These are phyloP conservation scores for Lepidochrysops patricia DNA, from an alignment of 2,888 invertebrate species.

Conservation along the genomic window DNA sequence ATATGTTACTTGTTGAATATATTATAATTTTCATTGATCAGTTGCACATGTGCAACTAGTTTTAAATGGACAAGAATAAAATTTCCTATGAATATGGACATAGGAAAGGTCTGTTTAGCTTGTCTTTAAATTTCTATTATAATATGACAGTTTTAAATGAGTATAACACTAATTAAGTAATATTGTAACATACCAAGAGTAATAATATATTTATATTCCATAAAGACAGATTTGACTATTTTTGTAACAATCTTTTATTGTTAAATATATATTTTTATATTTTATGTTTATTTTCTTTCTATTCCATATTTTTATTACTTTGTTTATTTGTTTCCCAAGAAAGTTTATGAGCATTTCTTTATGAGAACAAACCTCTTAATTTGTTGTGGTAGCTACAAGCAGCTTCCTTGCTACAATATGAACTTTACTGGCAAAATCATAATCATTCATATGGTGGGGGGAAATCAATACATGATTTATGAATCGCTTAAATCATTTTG, in stretches of 20 bases:
- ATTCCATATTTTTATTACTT: constrained; percentile 11
- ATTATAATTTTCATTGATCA: background rate
- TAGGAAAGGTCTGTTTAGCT: background rate
- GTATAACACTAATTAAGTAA: background rate
- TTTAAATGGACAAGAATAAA: background rate
- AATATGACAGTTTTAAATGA: background rate
- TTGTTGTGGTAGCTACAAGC: too few species aligned
- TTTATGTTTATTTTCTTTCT: constrained; percentile 26
- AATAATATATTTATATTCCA: constrained; percentile 19
- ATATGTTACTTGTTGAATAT: background rate
- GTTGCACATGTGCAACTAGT: background rate
- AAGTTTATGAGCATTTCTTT: too few species aligned
- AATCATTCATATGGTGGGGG: background rate
- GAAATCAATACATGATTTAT: background rate
- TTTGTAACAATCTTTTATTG: constrained; percentile 39
- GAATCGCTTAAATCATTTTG: background rate
- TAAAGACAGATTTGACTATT: constrained; percentile 40
- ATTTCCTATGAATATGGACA: background rate
- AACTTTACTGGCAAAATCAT: background rate
- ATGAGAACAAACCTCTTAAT: too few species aligned
- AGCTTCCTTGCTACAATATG: too few species aligned
- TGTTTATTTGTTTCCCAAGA: background rate
- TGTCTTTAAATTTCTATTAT: background rate
- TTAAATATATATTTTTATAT: constrained; percentile 29
- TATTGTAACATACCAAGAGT: background rate